These are phyloP conservation scores for Mimumesa dahlbomi DNA, from an alignment of 2,888 invertebrate genomes.

Conservation along the genomic window DNA sequence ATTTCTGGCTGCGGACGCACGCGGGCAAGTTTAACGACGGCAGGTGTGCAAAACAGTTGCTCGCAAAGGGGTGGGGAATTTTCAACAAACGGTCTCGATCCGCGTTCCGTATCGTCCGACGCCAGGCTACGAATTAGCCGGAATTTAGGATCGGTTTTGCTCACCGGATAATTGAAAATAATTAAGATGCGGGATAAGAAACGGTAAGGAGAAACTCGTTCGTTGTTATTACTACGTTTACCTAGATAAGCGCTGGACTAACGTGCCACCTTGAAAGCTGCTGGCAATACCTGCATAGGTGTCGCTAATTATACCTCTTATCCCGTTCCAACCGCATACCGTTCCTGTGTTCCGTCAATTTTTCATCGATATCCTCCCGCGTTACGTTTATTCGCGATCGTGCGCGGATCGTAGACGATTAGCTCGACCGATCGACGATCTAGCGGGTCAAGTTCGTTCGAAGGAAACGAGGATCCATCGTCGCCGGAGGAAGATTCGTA, in stretches of 20 bases:
- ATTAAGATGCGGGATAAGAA: constrained; percentile 31
- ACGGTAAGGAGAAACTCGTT: constrained; percentile 21
- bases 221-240: constrained; percentile 11
- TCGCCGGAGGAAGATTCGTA: too few species aligned
- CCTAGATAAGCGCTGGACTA: constrained; percentile 20
- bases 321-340: neutral
- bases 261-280: constrained; percentile 20
- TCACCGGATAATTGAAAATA: constrained; percentile 27
- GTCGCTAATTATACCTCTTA: constrained; percentile 22
- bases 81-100: constrained; percentile 37
- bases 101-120: neutral
- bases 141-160: neutral
- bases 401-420: too few species aligned
- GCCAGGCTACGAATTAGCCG: neutral
- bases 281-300: constrained; percentile 11
- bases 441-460: neutral
- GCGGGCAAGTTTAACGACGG: constrained; percentile 46
- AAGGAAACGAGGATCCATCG: too few species aligned
- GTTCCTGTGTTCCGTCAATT: constrained; percentile 11
- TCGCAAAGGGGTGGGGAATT: constrained; percentile 23
- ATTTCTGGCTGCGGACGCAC: constrained; percentile 36
- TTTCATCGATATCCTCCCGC: neutral
- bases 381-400: too few species aligned
- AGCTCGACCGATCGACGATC: too few species aligned
- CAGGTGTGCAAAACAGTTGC: constrained; percentile 54